Base-by-base conservation (phyloP, 2,113 vertebrate species). In the Cynocephalus volans region DNA sequence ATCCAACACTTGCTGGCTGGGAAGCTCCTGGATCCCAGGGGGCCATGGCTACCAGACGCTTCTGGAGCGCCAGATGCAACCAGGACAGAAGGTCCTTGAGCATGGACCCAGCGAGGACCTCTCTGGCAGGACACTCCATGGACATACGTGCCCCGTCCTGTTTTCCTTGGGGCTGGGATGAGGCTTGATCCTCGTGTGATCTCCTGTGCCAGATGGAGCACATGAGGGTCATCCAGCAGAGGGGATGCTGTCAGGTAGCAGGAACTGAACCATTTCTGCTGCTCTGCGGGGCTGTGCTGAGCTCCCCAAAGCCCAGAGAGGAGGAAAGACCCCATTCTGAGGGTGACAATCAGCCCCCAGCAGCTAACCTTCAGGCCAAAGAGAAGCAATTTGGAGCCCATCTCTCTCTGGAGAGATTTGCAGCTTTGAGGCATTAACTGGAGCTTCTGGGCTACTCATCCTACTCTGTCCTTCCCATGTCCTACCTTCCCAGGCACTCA, bases 241-340 rank as follows among this genome's bases (percentile, higher is more conserved):
- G 48, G 41, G 60, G 3, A 3, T 8, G 1, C 31, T 0, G 1
- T 26, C 28, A 0, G 0, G 8, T 0, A 0, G n/a, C 36, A 3
- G 56, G 64, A 3, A 0, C 70, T 3, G 8, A 11, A 3, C 62
- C 58, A 0, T 31, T 9, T 23, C 41, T 19, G 11, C 24, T 9
- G 50, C 52, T 15, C 26, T 7, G 8, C 14, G 3, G 33, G 26
- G 17, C 28, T 8, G 21, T 24, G 28, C 62, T 14, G 15, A 24
- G 54, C 23, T 70, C 69, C 64, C 45, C 85, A 79, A 58, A 50
- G 17, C 50, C 31, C 9, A 12, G 52, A 3, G 23, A 4, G 4
- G 18, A 31, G 45, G 64, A 45, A 50, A 8, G 36, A 73, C 50
- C 33, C 21, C 9, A 6, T 52, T 58, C 48, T 19, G 73, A 86